Evolutionary conservation across 2,797 vertebrate species (phyloP), one percentile per base, ranked within the genome.

Genomic region (Prionace glauca): DNA sequence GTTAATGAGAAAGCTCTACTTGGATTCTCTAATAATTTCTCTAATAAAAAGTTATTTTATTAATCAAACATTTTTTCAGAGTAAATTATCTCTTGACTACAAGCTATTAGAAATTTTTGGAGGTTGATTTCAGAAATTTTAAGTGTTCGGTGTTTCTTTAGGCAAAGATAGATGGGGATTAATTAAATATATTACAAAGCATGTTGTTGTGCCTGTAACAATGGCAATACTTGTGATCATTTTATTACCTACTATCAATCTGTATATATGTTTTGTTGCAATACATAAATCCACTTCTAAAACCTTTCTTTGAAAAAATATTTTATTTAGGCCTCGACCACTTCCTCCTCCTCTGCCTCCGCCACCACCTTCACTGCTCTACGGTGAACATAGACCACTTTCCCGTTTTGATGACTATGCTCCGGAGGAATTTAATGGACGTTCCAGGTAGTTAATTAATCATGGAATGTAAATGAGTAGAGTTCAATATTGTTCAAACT

Each of bases 401-500:
- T 45, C 93, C 71, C 71, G 36, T n/a, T 95, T 95, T 74, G 93
- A 95, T 60, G 93, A 95, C 45, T 95, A 18, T 50, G 69, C 41
- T 77, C 93, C 93, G 60, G 93, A 95, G 45, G 93, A 95, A 74
- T 95, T 77, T 50, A 74, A 74, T 77, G 93, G 69, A 77, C 93
- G 69, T 95, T 95, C 93, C 56, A 95, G 93, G 93, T 95, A 32
- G 72, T 77, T 77, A 56, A 4, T 56, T 95, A 77, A 32, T 14
- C 45, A 74, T 95, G 32, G 7, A 5, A 2, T 74, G 45, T 77
- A 41, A 94, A 71, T 29, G 32, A 36, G 24, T 62, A n/a, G 18
- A 84, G 74, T 18, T 96, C 86, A 96, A 96, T 91, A 95, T 96
- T 95, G 95, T 84, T 69, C 20, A 92, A 67, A 67, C 67, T 24